Percentiles rank a stretch among this genome's conserved stretches.
Conservation (phyloP, 1,140 invertebrate species). For the Zaprionus camerounensis region DNA sequence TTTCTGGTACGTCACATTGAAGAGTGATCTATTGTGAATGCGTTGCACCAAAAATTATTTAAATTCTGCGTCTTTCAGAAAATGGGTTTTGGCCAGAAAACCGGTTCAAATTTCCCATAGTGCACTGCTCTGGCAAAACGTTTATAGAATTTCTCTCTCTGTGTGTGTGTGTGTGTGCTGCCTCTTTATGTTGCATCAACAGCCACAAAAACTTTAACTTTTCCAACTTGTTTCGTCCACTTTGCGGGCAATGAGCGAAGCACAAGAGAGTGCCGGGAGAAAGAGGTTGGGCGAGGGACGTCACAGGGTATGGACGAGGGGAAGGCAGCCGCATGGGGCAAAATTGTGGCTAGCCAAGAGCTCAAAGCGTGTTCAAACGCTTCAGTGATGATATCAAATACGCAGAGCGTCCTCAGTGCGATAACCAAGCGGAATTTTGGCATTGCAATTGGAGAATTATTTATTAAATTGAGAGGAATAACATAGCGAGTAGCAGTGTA, state of each 20-base stretch:
- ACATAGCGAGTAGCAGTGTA: not conserved
- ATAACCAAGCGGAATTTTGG: not conserved
- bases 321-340: constrained; percentile 61
- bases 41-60: no score
- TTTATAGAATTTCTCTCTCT: constrained; percentile 46
- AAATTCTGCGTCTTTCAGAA: no score
- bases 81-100: no score
- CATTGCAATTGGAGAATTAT: not conserved
- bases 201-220: constrained; percentile 71
- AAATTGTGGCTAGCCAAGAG: constrained; percentile 69
- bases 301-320: not conserved
- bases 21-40: no score
- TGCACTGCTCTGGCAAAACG: constrained; percentile 43
- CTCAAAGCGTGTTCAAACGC: constrained; percentile 58
- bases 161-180: constrained; percentile 25
- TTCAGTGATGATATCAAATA: constrained; percentile 57
- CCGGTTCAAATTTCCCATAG: no score
- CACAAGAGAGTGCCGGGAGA: not conserved
- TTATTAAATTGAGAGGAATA: not conserved
- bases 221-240: constrained; percentile 63
- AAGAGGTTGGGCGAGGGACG: not conserved
- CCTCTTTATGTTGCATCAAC: constrained; percentile 59
- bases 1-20: no score
- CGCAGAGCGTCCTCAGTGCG: not conserved
- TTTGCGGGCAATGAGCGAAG: constrained; percentile 22